These are phyloP conservation scores for Heteractis magnifica DNA, from an alignment of 92 coral and sea anemone genomes.

Conservation along the genomic window DNA sequence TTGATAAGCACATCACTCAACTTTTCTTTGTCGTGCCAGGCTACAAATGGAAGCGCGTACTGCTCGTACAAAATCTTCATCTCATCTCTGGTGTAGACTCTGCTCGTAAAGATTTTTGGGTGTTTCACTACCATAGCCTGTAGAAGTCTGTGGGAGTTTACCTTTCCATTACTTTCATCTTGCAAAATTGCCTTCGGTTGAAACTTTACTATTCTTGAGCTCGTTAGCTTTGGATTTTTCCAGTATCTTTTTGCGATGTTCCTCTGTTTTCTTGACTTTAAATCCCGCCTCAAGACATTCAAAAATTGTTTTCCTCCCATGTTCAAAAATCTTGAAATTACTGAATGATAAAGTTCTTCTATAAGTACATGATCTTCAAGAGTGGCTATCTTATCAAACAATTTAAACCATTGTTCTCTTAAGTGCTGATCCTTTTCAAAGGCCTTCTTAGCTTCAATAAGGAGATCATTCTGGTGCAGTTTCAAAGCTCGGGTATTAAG, in stretches of 20 bases:
- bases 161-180: slow-evolving; percentile 20
- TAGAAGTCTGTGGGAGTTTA: slow-evolving; percentile 30
- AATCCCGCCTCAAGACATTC: slow-evolving; percentile 42
- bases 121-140: slow-evolving; percentile 32
- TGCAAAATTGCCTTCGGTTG: slow-evolving; percentile 25
- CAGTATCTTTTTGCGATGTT: slow-evolving; percentile 47
- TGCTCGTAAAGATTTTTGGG: slow-evolving; percentile 28
- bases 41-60: slow-evolving; percentile 37
- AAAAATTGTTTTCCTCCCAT: slow-evolving; percentile 57
- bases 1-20: slow-evolving; percentile 23
- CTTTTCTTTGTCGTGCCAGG: slow-evolving; percentile 30
- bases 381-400: slow-evolving; percentile 12
- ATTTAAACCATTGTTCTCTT: slow-evolving; percentile 20
- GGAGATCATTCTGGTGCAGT: neutral
- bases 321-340: slow-evolving; percentile 36
- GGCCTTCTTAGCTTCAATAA: slow-evolving; percentile 15
- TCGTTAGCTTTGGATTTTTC: slow-evolving; percentile 34
- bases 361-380: slow-evolving; percentile 17
- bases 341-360: slow-evolving; percentile 32
- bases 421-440: slow-evolving; percentile 4
- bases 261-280: slow-evolving; percentile 54
- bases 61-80: no score
- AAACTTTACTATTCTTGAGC: slow-evolving; percentile 36
- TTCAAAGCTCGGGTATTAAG: slow-evolving; percentile 27
- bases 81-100: slow-evolving; percentile 32